These are phyloP conservation scores for Pteropus rufus DNA, from an alignment of 2,797 vertebrate genomes.

Conservation along the genomic window DNA sequence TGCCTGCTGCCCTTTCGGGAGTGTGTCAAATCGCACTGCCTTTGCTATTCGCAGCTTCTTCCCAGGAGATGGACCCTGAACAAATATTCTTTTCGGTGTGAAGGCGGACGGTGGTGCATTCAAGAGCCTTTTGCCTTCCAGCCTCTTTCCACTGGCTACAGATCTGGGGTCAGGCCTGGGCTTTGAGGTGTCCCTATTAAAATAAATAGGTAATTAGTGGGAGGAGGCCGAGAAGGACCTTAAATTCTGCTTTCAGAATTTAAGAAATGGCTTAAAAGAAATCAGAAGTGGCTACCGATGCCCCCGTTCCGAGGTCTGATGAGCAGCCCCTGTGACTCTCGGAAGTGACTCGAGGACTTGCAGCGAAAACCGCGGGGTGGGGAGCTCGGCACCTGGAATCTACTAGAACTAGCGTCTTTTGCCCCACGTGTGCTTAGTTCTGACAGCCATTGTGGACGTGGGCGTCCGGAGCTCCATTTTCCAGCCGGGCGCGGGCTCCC, in stretches of 20 bases:
- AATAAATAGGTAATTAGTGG: background rate
- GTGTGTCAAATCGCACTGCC: background rate
- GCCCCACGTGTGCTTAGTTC: background rate
- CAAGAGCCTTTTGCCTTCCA: background rate
- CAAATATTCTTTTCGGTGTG: background rate
- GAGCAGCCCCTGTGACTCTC: background rate
- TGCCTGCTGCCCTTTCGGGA: background rate
- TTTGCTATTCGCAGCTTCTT: background rate
- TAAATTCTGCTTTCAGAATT: background rate
- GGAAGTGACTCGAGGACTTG: background rate
- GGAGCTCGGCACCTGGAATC: background rate
- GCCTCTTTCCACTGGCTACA: background rate
- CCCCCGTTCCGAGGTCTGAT: background rate
- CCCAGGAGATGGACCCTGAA: background rate
- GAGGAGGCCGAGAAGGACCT: background rate
- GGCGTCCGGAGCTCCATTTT: background rate
- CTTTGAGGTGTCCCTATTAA: background rate
- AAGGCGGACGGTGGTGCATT: background rate
- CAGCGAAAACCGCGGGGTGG: background rate
- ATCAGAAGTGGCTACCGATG: background rate
- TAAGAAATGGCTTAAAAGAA: too few species aligned
- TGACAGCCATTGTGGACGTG: background rate
- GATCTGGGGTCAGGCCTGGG: background rate
- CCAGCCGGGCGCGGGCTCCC: fast-evolving
- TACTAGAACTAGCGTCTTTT: background rate